These are phyloP conservation scores for Cyaniris semiargus DNA, from an alignment of 2,888 invertebrate species.

Conservation along the genomic window DNA sequence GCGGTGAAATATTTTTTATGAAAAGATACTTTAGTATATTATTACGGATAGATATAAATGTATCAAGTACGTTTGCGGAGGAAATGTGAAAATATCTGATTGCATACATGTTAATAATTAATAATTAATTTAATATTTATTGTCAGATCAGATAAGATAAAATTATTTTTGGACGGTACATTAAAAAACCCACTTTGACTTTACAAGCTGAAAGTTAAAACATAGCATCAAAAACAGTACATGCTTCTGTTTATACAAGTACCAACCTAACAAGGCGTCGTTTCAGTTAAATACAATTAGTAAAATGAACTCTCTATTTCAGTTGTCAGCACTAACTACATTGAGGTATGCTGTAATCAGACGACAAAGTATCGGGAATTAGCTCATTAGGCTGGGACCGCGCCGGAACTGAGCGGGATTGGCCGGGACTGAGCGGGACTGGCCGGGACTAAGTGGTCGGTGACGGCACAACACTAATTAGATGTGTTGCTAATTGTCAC, in stretches of 20 bases:
- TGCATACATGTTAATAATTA: no score
- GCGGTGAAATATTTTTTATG: neutral
- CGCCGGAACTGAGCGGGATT: neutral
- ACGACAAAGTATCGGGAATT: slow-evolving; percentile 14
- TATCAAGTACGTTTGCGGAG: neutral
- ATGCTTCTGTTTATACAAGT: neutral
- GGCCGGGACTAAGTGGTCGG: neutral
- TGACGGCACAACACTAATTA: slow-evolving; percentile 7
- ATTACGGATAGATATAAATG: neutral
- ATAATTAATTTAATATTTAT: no score
- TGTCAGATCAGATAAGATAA: no score
- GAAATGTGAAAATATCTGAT: neutral
- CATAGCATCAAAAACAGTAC: neutral
- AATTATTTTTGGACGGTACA: no score
- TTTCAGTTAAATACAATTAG: neutral
- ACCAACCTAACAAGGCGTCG: neutral
- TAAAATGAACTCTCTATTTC: neutral
- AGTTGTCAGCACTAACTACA: slow-evolving; percentile 1
- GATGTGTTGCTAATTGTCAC: neutral
- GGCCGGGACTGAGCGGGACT: neutral
- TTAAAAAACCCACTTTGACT: no score
- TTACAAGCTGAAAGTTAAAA: neutral
- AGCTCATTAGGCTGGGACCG: neutral
- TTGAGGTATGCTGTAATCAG: slow-evolving; percentile 17
- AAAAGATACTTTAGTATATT: neutral